These are phyloP conservation scores for Melitaea cinxia DNA, from an alignment of 1,140 invertebrate species.

Conservation along the genomic window DNA sequence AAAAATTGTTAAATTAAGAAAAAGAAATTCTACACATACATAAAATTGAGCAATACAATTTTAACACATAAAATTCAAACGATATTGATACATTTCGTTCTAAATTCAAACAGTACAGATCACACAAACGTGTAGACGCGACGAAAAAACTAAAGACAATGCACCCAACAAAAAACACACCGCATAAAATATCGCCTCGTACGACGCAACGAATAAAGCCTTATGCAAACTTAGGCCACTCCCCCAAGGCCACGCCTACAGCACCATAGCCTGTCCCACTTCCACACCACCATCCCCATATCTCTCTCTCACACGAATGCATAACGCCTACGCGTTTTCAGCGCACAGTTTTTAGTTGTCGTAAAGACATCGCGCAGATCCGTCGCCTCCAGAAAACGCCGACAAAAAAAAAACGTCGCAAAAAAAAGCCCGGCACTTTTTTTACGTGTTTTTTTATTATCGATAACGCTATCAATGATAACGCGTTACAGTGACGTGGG, in stretches of 20 bases:
- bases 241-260: slow-evolving; percentile 62
- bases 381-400: slow-evolving; percentile 49
- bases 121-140: slow-evolving; percentile 29
- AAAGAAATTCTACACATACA: neutral
- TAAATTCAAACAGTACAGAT: slow-evolving; percentile 29
- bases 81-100: slow-evolving; percentile 24
- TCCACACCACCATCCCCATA: slow-evolving; percentile 34
- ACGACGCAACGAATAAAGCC: slow-evolving; percentile 43
- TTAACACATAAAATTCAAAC: slow-evolving; percentile 17
- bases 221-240: slow-evolving; percentile 71
- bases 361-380: slow-evolving; percentile 59
- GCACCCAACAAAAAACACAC: slow-evolving; percentile 64
- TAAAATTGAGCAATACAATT: neutral
- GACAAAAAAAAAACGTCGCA: slow-evolving; percentile 43
- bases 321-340: slow-evolving; percentile 71
- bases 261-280: slow-evolving; percentile 45
- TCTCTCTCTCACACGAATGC: slow-evolving; percentile 52
- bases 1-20: neutral
- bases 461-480: slow-evolving; percentile 52
- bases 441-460: slow-evolving; percentile 44
- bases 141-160: slow-evolving; percentile 72
- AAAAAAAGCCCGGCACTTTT: slow-evolving; percentile 50
- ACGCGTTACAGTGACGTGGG: slow-evolving; percentile 43
- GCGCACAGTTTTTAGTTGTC: slow-evolving; percentile 72
- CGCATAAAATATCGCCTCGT: slow-evolving; percentile 58